Evolutionary conservation across 1,140 invertebrate species (phyloP), one percentile per base, ranked within the genome.

Genomic region (Penaeus vannamei): DNA sequence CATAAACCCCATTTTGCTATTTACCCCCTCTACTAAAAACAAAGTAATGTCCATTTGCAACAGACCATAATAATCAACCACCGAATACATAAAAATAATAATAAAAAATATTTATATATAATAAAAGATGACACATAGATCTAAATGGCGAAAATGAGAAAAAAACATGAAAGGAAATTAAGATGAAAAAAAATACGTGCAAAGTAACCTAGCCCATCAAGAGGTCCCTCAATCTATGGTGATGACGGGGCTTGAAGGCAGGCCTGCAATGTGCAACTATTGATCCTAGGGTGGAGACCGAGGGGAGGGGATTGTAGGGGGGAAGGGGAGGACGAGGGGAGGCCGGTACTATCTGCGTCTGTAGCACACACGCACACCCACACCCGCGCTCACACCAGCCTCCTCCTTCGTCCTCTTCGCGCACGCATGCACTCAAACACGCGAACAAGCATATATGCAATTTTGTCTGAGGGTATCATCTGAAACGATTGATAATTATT

Each of bases 201-300:
- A 22, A 61, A 53, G 85, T 66, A 79, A 72, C 26, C 85, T 59
- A 8, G 53, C 53, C 72, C 22, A 59, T 72, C 79, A 60, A 72
- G 59, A 69, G 60, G 72, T 36, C 42, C 36, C 20, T 23, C n/a
- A 36, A 42, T 85, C 72, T 76, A 85, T 85, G 46, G 59, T 76
- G 84, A 59, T 77, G 60, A 46, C 82, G 22, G 61, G 46, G 46
- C 46, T 53, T 12, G 46, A 53, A 53, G 69, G 64, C 60, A 84
- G 69, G 66, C 80, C 86, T 88, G 86, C 86, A 88, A 88, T 84
- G 86, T 88, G 80, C 81, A 88, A 88, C 86, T 88, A 88, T 88
- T 88, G 86, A 88, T 88, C 86, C 81, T 83, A 62, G 86, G 61
- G 86, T 79, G 85, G 77, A 64, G 77, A n/a, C 14, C 14, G 46